Evolutionary conservation across 1,140 invertebrate species (phyloP), one percentile per base, ranked within the genome.

Genomic region (Orchesella cincta): DNA sequence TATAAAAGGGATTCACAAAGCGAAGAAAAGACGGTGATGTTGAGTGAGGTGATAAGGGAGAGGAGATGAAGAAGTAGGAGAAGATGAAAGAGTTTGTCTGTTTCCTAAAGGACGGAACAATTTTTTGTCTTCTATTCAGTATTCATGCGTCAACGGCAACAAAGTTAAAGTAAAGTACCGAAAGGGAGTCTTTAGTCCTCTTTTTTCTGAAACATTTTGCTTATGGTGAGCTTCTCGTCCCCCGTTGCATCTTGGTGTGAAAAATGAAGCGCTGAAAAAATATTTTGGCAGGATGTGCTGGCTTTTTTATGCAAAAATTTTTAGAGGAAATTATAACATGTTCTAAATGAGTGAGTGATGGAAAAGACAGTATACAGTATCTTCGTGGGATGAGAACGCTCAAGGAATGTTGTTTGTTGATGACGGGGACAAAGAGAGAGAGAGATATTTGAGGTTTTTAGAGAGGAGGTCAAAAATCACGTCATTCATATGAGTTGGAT

Each of bases 181-280:
- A 33, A 29, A 23, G 31, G 62, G 62, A 67, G 31, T 67, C 5
- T 33, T 31, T 29, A 8, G 14, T 31, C 26, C 62, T 67, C 62
- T 67, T 23, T 18, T 39, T 34, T 73, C 29, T 62, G 20, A 12
- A 62, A 8, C 5, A n/a, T 34, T 70, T 70, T 12, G 18, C 26
- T 70, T 20, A 20, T 12, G 8, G 3, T 62, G 16, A 5, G 52
- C 23, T 57, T 70, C 26, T 70, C 31, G 64, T 73, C 14, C n/a
- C 3, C n/a, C 23, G 14, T 73, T 35, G 70, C 12, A n/a, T n/a
- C n/a, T 73, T 39, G 72, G 79, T 80, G 79, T 80, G 79, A 81
- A 81, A 81, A 81, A 81, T 81, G 78, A 78, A 76, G 76, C 80
- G 80, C 73, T 81, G 80, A 81, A 78, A 81, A 81, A 81, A 81